These are phyloP conservation scores for Hydrocynus forskahlii DNA, from an alignment of 2,797 vertebrate species.

Conservation along the genomic window DNA sequence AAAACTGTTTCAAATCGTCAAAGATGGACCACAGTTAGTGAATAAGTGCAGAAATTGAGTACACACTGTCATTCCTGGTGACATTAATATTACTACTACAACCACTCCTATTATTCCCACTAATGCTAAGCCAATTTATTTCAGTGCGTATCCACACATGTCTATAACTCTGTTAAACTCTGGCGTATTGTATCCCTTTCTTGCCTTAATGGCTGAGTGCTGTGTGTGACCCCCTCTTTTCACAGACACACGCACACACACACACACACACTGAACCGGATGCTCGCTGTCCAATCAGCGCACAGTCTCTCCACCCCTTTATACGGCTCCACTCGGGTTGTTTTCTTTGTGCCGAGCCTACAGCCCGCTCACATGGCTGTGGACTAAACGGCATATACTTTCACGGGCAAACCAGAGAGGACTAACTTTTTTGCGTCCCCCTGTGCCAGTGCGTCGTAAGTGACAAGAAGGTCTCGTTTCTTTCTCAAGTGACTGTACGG, in stretches of 20 bases:
- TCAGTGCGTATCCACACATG: background rate
- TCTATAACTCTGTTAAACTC: background rate
- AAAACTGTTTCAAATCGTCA: conserved; percentile 7
- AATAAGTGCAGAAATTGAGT: background rate
- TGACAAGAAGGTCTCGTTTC: no score
- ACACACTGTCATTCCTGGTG: background rate
- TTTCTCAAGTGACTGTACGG: background rate
- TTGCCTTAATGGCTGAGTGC: background rate
- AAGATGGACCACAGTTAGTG: background rate
- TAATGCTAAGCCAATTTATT: background rate
- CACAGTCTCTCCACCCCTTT: conserved; percentile 5
- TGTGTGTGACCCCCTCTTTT: background rate
- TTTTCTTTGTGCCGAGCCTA: conserved; percentile 35
- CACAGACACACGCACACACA: background rate
- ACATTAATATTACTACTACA: background rate
- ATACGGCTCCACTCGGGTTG: conserved; percentile 36
- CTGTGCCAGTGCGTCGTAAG: background rate
- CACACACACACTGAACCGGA: background rate
- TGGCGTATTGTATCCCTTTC: background rate
- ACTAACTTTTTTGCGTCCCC: conserved; percentile 12
- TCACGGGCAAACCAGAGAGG: background rate
- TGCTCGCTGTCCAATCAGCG: conserved; percentile 14
- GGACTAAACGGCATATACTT: conserved; percentile 42
- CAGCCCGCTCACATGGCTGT: conserved; percentile 30
- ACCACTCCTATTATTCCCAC: background rate